phyloP scores from a whole-genome alignment of 2,888 invertebrate genomes.

The Habrosyne pyritoides region DNA sequence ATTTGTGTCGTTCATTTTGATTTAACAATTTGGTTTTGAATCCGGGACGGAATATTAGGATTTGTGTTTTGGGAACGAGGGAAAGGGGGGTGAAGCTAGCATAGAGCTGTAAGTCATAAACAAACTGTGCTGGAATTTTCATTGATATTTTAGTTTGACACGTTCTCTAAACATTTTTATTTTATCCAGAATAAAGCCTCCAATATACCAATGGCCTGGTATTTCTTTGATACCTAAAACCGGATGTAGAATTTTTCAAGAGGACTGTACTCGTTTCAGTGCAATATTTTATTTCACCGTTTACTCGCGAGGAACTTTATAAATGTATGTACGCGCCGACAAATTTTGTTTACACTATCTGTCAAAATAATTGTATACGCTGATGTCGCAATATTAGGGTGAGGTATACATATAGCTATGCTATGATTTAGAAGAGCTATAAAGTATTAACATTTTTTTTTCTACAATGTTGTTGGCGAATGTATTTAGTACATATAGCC shows the following conservation, averaged over 20 bases:
- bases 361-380: constrained; percentile 31
- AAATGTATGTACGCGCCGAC: constrained; percentile 17
- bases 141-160: too few species aligned
- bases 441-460: background rate
- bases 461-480: too few species aligned
- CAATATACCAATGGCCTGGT: background rate
- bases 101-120: too few species aligned
- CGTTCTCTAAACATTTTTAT: background rate
- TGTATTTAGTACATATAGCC: too few species aligned
- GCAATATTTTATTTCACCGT: constrained; percentile 16
- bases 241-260: constrained; percentile 5
- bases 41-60: too few species aligned
- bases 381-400: background rate
- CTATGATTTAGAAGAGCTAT: background rate
- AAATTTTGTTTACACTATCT: constrained; percentile 29
- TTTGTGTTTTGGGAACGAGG: too few species aligned
- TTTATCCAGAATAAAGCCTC: background rate
- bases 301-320: constrained; percentile 24
- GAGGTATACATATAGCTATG: background rate
- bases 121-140: too few species aligned
- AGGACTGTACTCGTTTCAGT: constrained; percentile 20
- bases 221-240: background rate
- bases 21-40: too few species aligned
- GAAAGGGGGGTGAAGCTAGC: too few species aligned
- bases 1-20: too few species aligned